These are phyloP conservation scores for Drosophila tristis DNA, from an alignment of 1,140 invertebrate genomes.

Conservation along the genomic window DNA sequence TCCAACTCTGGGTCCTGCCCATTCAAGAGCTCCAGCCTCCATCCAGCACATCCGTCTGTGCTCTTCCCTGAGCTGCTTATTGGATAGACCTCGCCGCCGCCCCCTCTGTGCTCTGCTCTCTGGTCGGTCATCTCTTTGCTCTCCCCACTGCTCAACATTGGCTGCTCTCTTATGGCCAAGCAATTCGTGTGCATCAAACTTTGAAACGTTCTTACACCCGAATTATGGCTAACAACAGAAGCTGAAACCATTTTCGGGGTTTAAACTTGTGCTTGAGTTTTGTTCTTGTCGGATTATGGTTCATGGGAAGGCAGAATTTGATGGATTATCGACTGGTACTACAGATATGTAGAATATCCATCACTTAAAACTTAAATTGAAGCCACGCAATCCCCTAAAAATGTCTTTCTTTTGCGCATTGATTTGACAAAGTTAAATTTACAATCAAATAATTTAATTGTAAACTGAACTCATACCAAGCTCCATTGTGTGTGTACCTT, in stretches of 20 bases:
- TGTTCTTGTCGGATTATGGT: too few relatives aligned
- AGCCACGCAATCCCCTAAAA: too few relatives aligned
- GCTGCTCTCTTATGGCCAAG: not conserved
- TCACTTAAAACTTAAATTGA: too few relatives aligned
- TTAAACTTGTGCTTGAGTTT: too few relatives aligned
- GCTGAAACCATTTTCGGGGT: not conserved
- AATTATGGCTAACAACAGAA: conserved; percentile 35
- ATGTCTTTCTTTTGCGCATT: not conserved
- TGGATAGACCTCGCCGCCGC: conserved; percentile 34
- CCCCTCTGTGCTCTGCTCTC: not conserved
- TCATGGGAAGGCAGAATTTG: too few relatives aligned
- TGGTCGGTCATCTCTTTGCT: not conserved
- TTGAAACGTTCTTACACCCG: conserved; percentile 36
- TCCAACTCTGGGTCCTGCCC: conserved; percentile 2
- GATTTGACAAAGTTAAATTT: conserved; percentile 44
- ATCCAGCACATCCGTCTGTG: conserved; percentile 10
- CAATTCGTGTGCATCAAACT: conserved; percentile 50
- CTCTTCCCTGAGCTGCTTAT: conserved; percentile 64
- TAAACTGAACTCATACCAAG: not conserved
- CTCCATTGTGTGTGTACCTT: not conserved
- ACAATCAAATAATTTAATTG: conserved; percentile 41
- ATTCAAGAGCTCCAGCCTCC: not conserved
- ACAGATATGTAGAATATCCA: too few relatives aligned
- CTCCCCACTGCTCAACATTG: not conserved
- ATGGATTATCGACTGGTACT: too few relatives aligned